Evolutionary conservation across 2,888 invertebrate genomes (phyloP).

Genomic region (Scaptomyza tumidula): DNA sequence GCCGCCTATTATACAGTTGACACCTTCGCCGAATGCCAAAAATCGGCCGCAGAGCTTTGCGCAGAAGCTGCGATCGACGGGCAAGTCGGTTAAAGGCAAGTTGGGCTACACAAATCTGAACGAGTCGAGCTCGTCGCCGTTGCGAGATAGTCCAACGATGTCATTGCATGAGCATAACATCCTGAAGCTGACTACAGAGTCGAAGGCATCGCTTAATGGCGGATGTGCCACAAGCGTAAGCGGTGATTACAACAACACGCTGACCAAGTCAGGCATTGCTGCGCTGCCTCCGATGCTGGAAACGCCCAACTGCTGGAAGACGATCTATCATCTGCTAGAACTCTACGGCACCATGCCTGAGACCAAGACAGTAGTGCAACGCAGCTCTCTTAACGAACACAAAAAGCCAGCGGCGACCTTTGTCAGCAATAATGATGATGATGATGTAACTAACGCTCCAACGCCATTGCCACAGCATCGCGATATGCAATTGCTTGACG

Average conservation of each 20-base stretch:
- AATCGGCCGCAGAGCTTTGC: slow-evolving; percentile 93
- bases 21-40: slow-evolving; percentile 84
- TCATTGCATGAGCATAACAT: slow-evolving; percentile 84
- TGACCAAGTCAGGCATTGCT: slow-evolving; percentile 76
- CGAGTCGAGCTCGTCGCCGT: slow-evolving; percentile 89
- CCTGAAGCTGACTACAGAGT: slow-evolving; percentile 82
- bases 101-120: slow-evolving; percentile 91
- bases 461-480: slow-evolving; percentile 82
- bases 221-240: slow-evolving; percentile 82
- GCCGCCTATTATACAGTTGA: slow-evolving; percentile 82
- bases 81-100: slow-evolving; percentile 92
- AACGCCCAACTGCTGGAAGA: slow-evolving; percentile 95
- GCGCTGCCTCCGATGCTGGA: slow-evolving; percentile 75
- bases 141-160: slow-evolving; percentile 87
- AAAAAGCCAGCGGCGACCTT: slow-evolving; percentile 84
- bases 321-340: slow-evolving; percentile 95
- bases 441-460: slow-evolving; percentile 85
- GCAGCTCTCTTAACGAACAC: slow-evolving; percentile 76
- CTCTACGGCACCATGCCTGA: slow-evolving; percentile 97
- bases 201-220: slow-evolving; percentile 84
- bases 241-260: slow-evolving; percentile 81
- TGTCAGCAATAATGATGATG: slow-evolving; percentile 82
- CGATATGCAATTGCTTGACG: slow-evolving; percentile 76
- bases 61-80: slow-evolving; percentile 93
- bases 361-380: slow-evolving; percentile 93